Conservation (phyloP, 2,113 vertebrate genomes). For the Pygoscelis antarcticus region DNA sequence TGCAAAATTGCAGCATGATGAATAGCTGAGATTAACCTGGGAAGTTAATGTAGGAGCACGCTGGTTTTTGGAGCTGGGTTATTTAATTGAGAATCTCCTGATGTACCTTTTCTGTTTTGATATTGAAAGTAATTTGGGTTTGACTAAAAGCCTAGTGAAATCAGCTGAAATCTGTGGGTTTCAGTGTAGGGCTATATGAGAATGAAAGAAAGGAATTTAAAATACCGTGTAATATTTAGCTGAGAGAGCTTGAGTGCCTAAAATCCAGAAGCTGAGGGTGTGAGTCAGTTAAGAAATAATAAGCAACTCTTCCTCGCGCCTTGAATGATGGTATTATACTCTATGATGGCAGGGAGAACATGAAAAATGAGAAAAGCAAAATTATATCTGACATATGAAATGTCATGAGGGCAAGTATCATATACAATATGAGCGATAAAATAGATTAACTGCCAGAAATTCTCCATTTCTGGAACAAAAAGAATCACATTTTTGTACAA, state of each 20-base stretch:
- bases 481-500: background rate
- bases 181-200: background rate
- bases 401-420: background rate
- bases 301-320: background rate
- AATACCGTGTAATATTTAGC: background rate
- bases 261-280: background rate
- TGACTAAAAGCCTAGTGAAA: background rate
- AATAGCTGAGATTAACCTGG: background rate
- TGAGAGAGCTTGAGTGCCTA: background rate
- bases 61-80: background rate
- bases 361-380: slow-evolving; percentile 13
- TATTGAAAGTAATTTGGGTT: background rate
- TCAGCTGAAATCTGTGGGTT: background rate
- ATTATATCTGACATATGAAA: background rate
- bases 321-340: background rate
- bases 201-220: background rate
- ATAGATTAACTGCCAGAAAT: background rate
- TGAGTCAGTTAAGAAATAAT: background rate
- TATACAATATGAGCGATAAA: background rate
- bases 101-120: background rate
- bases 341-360: background rate
- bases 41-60: background rate
- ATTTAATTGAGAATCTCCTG: background rate
- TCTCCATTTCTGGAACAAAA: background rate
- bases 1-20: background rate